Conservation (phyloP, 2,113 vertebrate species). For the Neogobius melanostomus region DNA sequence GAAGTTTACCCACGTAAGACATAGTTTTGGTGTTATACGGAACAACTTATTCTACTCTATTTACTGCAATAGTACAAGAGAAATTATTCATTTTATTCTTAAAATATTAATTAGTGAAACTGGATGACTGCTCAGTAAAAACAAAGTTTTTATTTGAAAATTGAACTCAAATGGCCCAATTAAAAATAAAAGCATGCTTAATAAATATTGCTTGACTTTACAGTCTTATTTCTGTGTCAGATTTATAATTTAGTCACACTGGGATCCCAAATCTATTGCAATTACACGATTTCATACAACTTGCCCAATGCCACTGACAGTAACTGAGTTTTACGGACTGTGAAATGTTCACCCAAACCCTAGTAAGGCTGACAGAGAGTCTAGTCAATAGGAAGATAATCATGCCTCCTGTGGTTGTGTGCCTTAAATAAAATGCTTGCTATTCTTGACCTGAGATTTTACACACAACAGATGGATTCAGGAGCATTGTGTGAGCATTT, state of each 20-base stretch:
- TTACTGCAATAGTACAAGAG: too few relatives aligned
- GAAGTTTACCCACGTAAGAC: not conserved
- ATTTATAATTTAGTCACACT: not conserved
- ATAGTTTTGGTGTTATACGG: not conserved
- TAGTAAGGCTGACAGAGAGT: not conserved
- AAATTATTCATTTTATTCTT: not conserved
- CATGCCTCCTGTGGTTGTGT: not conserved
- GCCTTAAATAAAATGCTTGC: not conserved
- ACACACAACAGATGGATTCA: not conserved
- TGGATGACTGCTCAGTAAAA: slow-evolving; percentile 10
- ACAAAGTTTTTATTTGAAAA: slow-evolving; percentile 11
- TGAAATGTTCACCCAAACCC: too few relatives aligned
- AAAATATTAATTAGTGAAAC: slow-evolving; percentile 20
- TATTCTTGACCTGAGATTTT: not conserved
- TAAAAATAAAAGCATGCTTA: slow-evolving; percentile 1
- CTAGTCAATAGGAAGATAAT: not conserved
- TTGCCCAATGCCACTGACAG: too few relatives aligned
- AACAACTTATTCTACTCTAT: not conserved
- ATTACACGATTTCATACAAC: too few relatives aligned
- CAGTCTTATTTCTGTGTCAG: not conserved
- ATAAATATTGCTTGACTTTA: not conserved
- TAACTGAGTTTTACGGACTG: too few relatives aligned
- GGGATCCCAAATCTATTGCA: not conserved
- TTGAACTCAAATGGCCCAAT: slow-evolving; percentile 8
- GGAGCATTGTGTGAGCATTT: not conserved